Evolutionary conservation across 2,888 invertebrate genomes (phyloP), one percentile per base, ranked within the genome.

Genomic region (Tolmerus cingulatus): DNA sequence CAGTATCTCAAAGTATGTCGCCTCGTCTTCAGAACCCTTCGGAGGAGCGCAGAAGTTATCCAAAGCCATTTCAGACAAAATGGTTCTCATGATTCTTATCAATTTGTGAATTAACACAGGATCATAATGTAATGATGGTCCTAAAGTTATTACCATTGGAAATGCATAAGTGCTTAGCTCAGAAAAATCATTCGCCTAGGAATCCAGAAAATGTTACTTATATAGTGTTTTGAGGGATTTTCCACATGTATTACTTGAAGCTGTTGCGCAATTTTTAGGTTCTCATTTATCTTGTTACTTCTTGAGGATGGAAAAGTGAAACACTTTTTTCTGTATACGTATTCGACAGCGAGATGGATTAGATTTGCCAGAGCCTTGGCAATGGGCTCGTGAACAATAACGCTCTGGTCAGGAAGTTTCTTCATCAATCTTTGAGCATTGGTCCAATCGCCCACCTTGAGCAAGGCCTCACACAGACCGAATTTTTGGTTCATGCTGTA

Each of bases 71-170:
- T 92, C 92, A 5, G 90, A 89, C 19, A 93, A 89, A 81, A 92
- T 91, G 79, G 93, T 90, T 89, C 93, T 92, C 90, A 93, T 91
- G 46, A 95, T 90, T 57, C 95, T 93, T 90, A 95, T 93, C 30
- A 98, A 92, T 93, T 99, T 99, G 92, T 97, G 97, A 94, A 99
- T 95, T 19, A 99, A 93, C 88, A 97, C 95, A 1, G 98, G 96
- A 93, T 99, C 98, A 90, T 95, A 95, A 90, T 97, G 96, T 87
- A 98, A 93, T 79, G 98, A 96, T 0, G 99, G 97, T 1, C 99
- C 99, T 78, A 99, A 93, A 14, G 96, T 94, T 88, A 95, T 93
- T 23, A 98, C 93, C 94, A 99, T 97, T 2, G 98, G 98, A 91
- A 98, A 95, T 9, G 97, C 96, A 51, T 94, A 93, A 34, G 96